Percentiles rank a stretch among this genome's conserved stretches.
These are phyloP conservation scores for Tichodroma muraria DNA, from an alignment of 2,113 vertebrate genomes.

Conservation along the genomic window DNA sequence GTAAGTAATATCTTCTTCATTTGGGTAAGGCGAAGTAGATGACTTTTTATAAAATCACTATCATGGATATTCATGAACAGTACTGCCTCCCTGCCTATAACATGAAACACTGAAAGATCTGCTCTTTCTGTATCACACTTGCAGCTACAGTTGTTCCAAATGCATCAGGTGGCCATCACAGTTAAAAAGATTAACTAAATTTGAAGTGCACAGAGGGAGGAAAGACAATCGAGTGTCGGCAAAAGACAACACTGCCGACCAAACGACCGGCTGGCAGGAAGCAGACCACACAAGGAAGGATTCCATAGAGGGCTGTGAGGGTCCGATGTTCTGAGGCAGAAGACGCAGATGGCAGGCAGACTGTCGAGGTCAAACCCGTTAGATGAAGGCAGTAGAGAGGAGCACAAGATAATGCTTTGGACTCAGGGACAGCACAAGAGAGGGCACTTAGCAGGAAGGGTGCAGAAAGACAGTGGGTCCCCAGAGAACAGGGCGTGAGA, in stretches of 20 bases:
- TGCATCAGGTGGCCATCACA: neutral
- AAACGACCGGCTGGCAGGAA: neutral
- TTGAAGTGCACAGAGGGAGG: neutral
- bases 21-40: neutral
- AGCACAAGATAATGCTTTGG: neutral
- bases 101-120: neutral
- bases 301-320: neutral
- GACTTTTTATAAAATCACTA: neutral
- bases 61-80: accelerated
- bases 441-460: neutral
- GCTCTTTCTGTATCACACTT: neutral
- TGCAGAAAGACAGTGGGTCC: neutral
- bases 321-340: neutral
- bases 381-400: neutral
- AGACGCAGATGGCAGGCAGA: neutral
- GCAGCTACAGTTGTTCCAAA: neutral
- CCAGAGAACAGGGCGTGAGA: neutral
- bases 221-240: neutral
- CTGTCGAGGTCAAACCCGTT: neutral
- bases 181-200: neutral
- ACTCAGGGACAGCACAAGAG: neutral
- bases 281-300: neutral
- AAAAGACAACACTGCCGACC: neutral
- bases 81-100: neutral
- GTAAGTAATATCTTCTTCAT: neutral